Evolutionary conservation across 1,140 invertebrate species (phyloP).

Genomic region (Kradibia gibbosae): DNA sequence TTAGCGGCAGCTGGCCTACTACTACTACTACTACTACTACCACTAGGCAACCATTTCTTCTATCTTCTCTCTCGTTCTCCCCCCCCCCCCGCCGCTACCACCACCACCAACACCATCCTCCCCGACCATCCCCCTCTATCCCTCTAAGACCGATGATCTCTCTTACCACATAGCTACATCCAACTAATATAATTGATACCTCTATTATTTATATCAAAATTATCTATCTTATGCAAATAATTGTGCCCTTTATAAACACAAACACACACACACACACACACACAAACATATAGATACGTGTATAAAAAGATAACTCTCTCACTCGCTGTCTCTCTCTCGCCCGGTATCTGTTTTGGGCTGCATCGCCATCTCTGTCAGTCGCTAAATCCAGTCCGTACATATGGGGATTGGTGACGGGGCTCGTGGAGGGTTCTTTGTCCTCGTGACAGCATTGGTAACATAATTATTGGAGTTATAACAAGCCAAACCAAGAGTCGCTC

Average conservation of each 20-base stretch:
- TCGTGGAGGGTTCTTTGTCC: conserved; percentile 67
- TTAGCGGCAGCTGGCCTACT: conserved; percentile 72
- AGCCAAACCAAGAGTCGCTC: conserved; percentile 66
- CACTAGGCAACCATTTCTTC: conserved; percentile 68
- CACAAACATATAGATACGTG: too few relatives aligned
- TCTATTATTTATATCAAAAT: too few relatives aligned
- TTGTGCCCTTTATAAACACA: too few relatives aligned
- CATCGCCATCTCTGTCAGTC: not conserved
- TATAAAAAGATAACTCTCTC: too few relatives aligned
- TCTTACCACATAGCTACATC: too few relatives aligned
- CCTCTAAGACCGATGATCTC: too few relatives aligned
- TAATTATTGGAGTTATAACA: conserved; percentile 74
- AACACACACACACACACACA: too few relatives aligned
- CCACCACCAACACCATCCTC: not conserved
- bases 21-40: too few relatives aligned
- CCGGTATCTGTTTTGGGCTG: too few relatives aligned
- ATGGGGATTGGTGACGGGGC: conserved; percentile 29
- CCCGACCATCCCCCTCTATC: not conserved
- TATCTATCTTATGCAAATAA: too few relatives aligned
- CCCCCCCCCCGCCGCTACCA: not conserved
- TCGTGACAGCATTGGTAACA: conserved; percentile 72
- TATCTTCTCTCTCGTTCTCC: conserved; percentile 50
- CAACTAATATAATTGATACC: too few relatives aligned
- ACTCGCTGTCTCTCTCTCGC: not conserved
- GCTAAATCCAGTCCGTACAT: not conserved